Percentiles rank a stretch among this genome's conserved stretches.
phyloP scores from a whole-genome alignment of 2,113 vertebrate species.

The Psittacula cyanocephala region DNA sequence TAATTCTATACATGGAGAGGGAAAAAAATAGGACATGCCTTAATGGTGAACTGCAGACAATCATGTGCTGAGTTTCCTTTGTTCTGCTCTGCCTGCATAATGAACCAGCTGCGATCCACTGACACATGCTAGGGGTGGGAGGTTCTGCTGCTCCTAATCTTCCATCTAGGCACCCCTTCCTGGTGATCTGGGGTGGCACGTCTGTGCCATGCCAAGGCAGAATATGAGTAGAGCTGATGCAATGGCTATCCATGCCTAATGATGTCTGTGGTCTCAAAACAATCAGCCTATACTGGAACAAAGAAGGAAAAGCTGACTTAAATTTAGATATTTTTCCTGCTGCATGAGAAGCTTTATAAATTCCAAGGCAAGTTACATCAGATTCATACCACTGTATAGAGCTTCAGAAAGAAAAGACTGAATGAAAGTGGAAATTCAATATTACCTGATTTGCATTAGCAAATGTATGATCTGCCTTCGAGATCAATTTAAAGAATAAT shows the following conservation, averaged over 20 bases:
- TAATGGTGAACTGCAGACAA: neutral
- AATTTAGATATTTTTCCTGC: neutral
- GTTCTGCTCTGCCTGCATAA: neutral
- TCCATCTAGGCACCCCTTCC: neutral
- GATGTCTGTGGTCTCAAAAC: neutral
- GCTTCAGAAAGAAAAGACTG: neutral
- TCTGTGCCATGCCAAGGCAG: neutral
- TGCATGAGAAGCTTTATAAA: neutral
- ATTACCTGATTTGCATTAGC: neutral
- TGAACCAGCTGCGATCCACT: neutral
- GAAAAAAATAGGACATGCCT: constrained; percentile 9
- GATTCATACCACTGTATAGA: neutral
- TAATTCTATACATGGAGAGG: neutral
- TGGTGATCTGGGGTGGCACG: neutral
- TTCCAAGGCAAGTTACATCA: neutral
- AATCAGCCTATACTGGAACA: neutral
- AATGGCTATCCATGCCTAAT: neutral
- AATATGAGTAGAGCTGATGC: neutral
- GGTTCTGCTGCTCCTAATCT: neutral
- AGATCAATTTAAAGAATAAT: neutral
- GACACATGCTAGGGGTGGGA: neutral
- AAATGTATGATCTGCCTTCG: neutral
- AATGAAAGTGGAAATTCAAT: neutral
- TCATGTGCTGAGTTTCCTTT: neutral
- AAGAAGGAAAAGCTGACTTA: neutral